These are phyloP conservation scores for Drosophila malerkotliana DNA, from an alignment of 1,140 invertebrate genomes.

Conservation along the genomic window DNA sequence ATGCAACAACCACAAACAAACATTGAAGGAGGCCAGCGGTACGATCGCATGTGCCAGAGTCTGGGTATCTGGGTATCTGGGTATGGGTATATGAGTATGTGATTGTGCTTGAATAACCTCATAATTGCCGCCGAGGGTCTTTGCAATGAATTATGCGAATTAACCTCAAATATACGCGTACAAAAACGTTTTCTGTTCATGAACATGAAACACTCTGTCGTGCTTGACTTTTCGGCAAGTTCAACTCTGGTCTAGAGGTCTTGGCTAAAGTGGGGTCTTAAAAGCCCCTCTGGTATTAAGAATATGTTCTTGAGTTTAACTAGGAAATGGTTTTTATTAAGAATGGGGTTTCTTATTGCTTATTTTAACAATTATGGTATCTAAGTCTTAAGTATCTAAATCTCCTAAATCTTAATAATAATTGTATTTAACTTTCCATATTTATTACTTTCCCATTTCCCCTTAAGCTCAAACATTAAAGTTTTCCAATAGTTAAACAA, in stretches of 20 bases:
- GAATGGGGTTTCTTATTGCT: neutral
- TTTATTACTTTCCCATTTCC: too few species aligned
- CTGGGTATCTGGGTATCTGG: neutral
- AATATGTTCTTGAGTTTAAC: neutral
- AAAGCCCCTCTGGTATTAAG: neutral
- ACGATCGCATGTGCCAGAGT: slow-evolving; percentile 7
- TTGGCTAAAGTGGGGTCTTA: neutral
- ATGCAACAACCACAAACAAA: slow-evolving; percentile 27
- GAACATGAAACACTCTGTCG: slow-evolving; percentile 56
- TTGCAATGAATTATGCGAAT: slow-evolving; percentile 83
- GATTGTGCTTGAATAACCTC: slow-evolving; percentile 70
- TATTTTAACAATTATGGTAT: too few species aligned
- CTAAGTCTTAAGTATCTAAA: too few species aligned
- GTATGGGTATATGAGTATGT: neutral
- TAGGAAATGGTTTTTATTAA: neutral
- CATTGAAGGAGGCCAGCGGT: slow-evolving; percentile 52
- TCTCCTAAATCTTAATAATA: too few species aligned
- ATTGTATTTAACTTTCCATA: too few species aligned
- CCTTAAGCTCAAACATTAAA: neutral
- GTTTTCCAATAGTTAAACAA: neutral
- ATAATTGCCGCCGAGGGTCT: slow-evolving; percentile 80
- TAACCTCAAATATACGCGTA: slow-evolving; percentile 69
- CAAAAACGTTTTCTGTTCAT: slow-evolving; percentile 57
- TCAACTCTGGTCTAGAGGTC: slow-evolving; percentile 26
- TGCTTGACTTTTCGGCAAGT: slow-evolving; percentile 43